phyloP scores from a whole-genome alignment of 2,888 invertebrate species.

The Lobophora halterata region DNA sequence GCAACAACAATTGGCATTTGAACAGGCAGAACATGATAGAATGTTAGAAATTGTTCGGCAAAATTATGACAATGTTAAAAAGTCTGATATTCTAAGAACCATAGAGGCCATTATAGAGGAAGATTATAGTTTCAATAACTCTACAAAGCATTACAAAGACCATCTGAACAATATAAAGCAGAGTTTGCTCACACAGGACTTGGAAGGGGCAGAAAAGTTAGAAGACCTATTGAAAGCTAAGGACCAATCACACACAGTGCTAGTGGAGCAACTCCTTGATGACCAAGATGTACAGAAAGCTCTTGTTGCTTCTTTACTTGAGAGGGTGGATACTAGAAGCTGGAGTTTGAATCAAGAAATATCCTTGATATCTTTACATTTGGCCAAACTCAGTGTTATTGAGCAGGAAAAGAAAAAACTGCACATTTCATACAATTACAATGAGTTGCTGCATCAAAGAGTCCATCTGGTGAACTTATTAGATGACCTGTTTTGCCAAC shows the following conservation, averaged over 20 bases:
- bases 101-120: slow-evolving; percentile 86
- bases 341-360: slow-evolving; percentile 90
- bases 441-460: slow-evolving; percentile 85
- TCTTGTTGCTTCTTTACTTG: slow-evolving; percentile 85
- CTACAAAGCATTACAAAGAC: slow-evolving; percentile 83
- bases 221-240: slow-evolving; percentile 81
- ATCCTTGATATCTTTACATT: slow-evolving; percentile 85
- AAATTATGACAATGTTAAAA: slow-evolving; percentile 81
- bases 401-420: slow-evolving; percentile 87
- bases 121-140: slow-evolving; percentile 81
- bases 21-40: slow-evolving; percentile 84
- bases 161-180: slow-evolving; percentile 83
- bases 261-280: slow-evolving; percentile 82
- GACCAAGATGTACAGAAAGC: slow-evolving; percentile 87
- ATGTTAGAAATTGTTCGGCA: slow-evolving; percentile 81
- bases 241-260: slow-evolving; percentile 80
- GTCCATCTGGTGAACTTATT: slow-evolving; percentile 84
- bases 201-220: slow-evolving; percentile 82
- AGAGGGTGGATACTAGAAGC: slow-evolving; percentile 86
- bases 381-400: slow-evolving; percentile 85
- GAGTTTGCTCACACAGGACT: slow-evolving; percentile 79
- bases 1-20: slow-evolving; percentile 83
- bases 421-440: slow-evolving; percentile 84
- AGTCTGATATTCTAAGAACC: slow-evolving; percentile 84
- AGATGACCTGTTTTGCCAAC: slow-evolving; percentile 85